A percentile compares a stretch with the other conserved stretches of the same genome.
Evolutionary conservation across 2,797 vertebrate genomes (phyloP).

Genomic region (Odontamblyopus rebecca): DNA sequence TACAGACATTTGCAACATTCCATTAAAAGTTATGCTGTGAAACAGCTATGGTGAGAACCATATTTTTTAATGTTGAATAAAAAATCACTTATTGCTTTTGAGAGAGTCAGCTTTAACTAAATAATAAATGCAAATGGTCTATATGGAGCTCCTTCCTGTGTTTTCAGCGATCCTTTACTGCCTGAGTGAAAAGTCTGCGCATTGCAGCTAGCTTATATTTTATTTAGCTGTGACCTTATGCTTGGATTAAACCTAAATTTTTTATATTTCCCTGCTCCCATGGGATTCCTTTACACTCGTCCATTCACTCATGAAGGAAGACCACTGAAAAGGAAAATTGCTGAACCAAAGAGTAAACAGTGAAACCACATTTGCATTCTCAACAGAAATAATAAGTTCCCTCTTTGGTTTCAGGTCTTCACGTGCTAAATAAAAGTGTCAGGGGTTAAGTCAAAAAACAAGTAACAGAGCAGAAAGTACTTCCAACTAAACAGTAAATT

Average conservation of each 20-base stretch:
- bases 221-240: conserved; percentile 50
- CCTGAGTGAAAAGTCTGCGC: conserved; percentile 3
- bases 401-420: conserved; percentile 39
- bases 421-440: conserved; percentile 47
- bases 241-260: conserved; percentile 26
- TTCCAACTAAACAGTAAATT: neutral
- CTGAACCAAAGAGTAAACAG: neutral
- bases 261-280: conserved; percentile 30
- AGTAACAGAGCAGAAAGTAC: conserved; percentile 59
- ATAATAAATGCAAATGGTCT: conserved; percentile 28
- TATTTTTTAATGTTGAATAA: conserved; percentile 13
- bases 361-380: conserved; percentile 28
- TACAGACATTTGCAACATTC: neutral
- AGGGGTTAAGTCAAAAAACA: conserved; percentile 40
- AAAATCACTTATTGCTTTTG: conserved; percentile 26
- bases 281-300: conserved; percentile 5
- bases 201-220: conserved; percentile 33
- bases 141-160: neutral
- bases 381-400: conserved; percentile 51
- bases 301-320: conserved; percentile 7
- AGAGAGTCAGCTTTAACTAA: conserved; percentile 27
- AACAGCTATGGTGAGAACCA: neutral
- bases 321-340: conserved; percentile 9
- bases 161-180: conserved; percentile 5
- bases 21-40: neutral